Percentiles rank a stretch among this genome's conserved stretches.
Evolutionary conservation across 2,888 invertebrate genomes (phyloP).

Genomic region (Julus scandinavius): DNA sequence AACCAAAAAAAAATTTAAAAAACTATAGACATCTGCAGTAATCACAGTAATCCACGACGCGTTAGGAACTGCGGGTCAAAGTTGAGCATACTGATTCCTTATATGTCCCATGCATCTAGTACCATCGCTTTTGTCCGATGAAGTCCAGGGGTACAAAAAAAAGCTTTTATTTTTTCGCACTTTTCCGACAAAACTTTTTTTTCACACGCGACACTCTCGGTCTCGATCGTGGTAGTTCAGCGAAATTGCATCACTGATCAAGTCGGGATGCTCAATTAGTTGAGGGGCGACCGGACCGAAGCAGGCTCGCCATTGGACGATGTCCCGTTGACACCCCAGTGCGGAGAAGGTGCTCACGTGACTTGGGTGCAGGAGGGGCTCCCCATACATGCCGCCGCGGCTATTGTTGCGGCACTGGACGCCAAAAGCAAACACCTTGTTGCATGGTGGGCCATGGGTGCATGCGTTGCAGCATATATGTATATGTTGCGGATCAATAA

Average conservation of each 20-base stretch:
- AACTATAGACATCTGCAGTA: not conserved
- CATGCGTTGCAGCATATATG: too few species aligned
- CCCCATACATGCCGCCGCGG: not conserved
- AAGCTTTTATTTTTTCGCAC: not conserved
- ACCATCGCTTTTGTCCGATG: not conserved
- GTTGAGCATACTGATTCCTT: not conserved
- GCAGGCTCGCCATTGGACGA: not conserved
- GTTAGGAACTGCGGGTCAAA: not conserved
- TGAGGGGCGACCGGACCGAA: not conserved
- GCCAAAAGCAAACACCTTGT: not conserved
- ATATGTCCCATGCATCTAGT: not conserved
- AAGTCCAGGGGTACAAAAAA: too few species aligned
- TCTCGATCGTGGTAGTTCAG: not conserved
- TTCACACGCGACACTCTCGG: slow-evolving; percentile 26
- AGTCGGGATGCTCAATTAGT: slow-evolving; percentile 46
- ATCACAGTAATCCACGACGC: not conserved
- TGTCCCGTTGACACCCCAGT: not conserved
- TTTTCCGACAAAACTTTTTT: not conserved
- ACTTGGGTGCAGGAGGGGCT: slow-evolving; percentile 48
- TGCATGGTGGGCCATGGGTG: slow-evolving; percentile 20
- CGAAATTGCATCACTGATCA: slow-evolving; percentile 47
- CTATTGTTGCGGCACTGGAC: not conserved
- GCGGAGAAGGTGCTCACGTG: slow-evolving; percentile 24
- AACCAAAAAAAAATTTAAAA: too few species aligned
- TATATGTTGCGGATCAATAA: too few species aligned